phyloP scores from a whole-genome alignment of 2,797 vertebrate genomes.

The Smutsia gigantea region DNA sequence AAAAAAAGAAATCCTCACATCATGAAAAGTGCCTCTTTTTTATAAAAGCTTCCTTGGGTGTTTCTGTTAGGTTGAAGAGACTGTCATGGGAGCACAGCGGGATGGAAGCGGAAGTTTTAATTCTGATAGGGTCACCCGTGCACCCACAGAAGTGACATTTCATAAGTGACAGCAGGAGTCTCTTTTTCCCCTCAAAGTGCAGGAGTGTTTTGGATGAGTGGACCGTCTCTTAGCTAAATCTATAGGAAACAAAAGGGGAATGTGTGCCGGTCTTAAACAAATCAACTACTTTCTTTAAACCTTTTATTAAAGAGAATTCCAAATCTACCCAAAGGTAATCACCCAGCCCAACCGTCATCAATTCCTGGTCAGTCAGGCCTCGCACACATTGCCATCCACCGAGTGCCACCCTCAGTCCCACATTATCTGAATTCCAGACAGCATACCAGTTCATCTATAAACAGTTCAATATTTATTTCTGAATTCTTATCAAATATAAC shows the following conservation, averaged over 20 bases:
- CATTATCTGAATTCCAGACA: background rate
- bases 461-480: background rate
- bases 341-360: background rate
- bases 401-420: background rate
- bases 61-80: background rate
- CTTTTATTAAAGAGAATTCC: background rate
- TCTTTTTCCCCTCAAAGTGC: background rate
- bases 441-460: background rate
- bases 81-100: background rate
- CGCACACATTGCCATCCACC: background rate
- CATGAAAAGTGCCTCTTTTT: background rate
- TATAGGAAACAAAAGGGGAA: background rate
- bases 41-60: background rate
- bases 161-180: background rate
- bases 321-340: background rate
- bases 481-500: background rate
- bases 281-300: background rate
- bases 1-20: background rate
- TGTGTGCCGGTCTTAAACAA: conserved; percentile 7
- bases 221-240: background rate
- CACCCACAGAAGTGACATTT: background rate
- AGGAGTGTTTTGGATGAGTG: background rate
- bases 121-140: background rate
- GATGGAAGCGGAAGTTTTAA: background rate
- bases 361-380: background rate